Evolutionary conservation across 1,140 invertebrate genomes (phyloP).

Genomic region (Teleopsis dalmanni): DNA sequence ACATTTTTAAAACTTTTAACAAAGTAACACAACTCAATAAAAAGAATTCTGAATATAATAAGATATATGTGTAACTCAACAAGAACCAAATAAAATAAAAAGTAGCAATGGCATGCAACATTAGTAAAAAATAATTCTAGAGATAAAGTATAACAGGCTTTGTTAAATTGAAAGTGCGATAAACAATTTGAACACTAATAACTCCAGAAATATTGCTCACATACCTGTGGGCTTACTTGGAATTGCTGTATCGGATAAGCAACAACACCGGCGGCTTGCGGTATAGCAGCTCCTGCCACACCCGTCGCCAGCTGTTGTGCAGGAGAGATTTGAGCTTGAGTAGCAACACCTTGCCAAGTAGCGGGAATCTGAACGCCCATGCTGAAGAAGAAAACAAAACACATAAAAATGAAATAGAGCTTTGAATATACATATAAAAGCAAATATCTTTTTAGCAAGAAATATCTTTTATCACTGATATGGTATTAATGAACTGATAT

Average conservation of each 20-base stretch:
- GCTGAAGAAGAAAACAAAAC: conserved; percentile 44
- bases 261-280: conserved; percentile 60
- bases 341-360: conserved; percentile 55
- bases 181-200: neutral
- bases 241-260: conserved; percentile 81
- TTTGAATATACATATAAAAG: neutral
- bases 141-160: neutral
- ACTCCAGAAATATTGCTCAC: conserved; percentile 13
- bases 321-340: conserved; percentile 51
- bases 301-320: conserved; percentile 52
- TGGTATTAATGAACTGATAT: neutral
- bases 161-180: neutral
- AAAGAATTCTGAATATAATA: too few relatives aligned
- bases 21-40: too few relatives aligned
- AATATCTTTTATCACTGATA: neutral
- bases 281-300: conserved; percentile 48
- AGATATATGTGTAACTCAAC: too few relatives aligned
- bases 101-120: neutral
- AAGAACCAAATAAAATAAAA: too few relatives aligned
- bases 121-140: neutral
- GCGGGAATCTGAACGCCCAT: conserved; percentile 69
- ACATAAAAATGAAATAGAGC: neutral
- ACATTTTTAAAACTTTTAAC: too few relatives aligned
- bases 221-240: conserved; percentile 56
- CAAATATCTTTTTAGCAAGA: neutral